phyloP scores from a whole-genome alignment of 1,140 invertebrate genomes.

The Nasonia vitripennis region DNA sequence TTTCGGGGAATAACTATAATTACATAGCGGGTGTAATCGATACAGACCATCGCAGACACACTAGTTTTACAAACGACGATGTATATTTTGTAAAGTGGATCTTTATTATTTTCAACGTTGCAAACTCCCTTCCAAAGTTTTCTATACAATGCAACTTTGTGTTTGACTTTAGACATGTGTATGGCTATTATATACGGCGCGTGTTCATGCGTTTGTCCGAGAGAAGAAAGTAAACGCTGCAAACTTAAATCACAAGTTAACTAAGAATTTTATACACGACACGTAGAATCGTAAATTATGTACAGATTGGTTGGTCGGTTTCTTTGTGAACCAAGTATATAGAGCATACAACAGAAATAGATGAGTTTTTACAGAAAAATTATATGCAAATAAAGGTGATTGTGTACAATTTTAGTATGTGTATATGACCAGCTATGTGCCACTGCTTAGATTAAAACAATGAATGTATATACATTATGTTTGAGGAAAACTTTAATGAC shows the following conservation, averaged over 20 bases:
- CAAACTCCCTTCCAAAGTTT: not conserved
- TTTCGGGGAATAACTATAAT: not conserved
- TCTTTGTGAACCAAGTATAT: not conserved
- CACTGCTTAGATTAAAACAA: slow-evolving; percentile 48
- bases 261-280: slow-evolving; percentile 44
- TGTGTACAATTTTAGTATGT: slow-evolving; percentile 28
- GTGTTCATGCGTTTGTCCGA: slow-evolving; percentile 8
- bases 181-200: not conserved
- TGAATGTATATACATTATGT: slow-evolving; percentile 49
- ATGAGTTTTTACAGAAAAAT: slow-evolving; percentile 32
- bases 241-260: slow-evolving; percentile 12
- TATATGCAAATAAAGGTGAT: slow-evolving; percentile 6
- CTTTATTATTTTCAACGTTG: not conserved
- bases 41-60: not conserved
- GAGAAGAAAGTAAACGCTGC: slow-evolving; percentile 41
- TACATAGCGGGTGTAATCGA: not conserved
- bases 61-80: slow-evolving; percentile 7
- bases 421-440: slow-evolving; percentile 52
- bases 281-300: not conserved
- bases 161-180: not conserved
- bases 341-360: slow-evolving; percentile 9
- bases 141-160: not conserved
- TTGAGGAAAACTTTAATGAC: slow-evolving; percentile 36
- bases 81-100: slow-evolving; percentile 1
- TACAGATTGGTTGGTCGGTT: not conserved